Percentiles rank a stretch among this genome's conserved stretches.
phyloP scores from a whole-genome alignment of 37 sponge, comb jelly and placozoan genomes.

The Amphimedon queenslandica region DNA sequence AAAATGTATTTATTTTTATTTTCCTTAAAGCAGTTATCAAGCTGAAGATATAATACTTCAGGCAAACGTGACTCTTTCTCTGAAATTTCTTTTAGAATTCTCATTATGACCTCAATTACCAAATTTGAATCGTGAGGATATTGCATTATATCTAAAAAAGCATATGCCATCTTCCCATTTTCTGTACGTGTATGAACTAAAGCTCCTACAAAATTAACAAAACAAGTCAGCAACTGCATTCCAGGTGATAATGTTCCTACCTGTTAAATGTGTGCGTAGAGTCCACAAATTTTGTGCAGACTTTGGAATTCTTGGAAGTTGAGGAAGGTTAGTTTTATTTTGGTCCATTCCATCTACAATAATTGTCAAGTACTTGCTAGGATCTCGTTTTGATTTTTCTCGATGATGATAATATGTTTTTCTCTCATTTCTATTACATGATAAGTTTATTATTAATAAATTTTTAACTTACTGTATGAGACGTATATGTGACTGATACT shows the following conservation, averaged over 20 bases:
- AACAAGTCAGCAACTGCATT: not conserved
- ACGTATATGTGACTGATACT: no score
- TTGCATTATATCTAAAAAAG: constrained; percentile 5
- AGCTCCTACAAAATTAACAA: constrained; percentile 20
- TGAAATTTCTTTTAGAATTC: not conserved
- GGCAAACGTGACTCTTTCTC: not conserved
- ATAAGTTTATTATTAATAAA: no score
- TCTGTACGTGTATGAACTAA: constrained; percentile 7
- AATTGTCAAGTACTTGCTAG: constrained; percentile 16
- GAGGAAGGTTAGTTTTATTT: constrained; percentile 18
- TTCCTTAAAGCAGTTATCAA: constrained; percentile 10
- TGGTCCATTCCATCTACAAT: constrained; percentile 39
- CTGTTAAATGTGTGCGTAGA: not conserved
- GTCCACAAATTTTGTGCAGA: no score
- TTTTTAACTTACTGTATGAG: no score
- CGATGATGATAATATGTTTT: constrained; percentile 22
- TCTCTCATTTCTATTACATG: constrained; percentile 22
- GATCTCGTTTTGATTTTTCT: constrained; percentile 1
- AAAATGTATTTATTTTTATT: constrained; percentile 18
- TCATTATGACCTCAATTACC: constrained; percentile 3
- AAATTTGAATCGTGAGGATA: constrained; percentile 29
- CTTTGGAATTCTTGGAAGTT: no score
- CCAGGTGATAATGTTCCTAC: no score
- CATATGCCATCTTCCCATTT: constrained; percentile 1
- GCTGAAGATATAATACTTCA: not conserved